A percentile compares a stretch with the other conserved stretches of the same genome.
These are phyloP conservation scores for Amiota minor DNA, from an alignment of 2,888 invertebrate genomes.

Conservation along the genomic window DNA sequence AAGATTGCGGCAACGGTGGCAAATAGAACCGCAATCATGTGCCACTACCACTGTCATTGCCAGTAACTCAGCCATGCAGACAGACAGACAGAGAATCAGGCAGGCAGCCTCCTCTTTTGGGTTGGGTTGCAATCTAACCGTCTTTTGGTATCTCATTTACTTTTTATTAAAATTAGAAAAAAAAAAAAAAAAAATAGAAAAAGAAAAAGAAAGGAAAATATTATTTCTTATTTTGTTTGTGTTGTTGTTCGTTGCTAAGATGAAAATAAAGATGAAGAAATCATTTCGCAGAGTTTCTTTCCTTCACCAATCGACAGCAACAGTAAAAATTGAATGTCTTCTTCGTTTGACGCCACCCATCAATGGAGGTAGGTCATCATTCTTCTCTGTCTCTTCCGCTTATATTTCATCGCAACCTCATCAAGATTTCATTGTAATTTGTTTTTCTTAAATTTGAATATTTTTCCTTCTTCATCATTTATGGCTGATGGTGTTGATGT, in stretches of 20 bases:
- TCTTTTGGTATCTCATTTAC: slow-evolving; percentile 57
- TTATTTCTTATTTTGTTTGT: no score
- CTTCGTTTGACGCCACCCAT: no score
- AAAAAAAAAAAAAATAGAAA: neutral
- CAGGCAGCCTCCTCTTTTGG: slow-evolving; percentile 17
- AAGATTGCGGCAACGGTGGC: slow-evolving; percentile 34
- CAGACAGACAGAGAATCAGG: neutral
- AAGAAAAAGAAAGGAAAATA: neutral
- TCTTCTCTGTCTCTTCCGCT: no score
- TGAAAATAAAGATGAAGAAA: neutral
- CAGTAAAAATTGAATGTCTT: neutral
- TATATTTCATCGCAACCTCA: no score
- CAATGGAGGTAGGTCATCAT: no score
- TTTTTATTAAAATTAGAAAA: slow-evolving; percentile 53
- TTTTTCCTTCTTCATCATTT: neutral
- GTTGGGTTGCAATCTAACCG: slow-evolving; percentile 42
- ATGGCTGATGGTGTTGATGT: neutral
- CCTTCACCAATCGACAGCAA: neutral
- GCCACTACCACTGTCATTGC: slow-evolving; percentile 28
- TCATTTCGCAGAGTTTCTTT: neutral
- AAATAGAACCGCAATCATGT: slow-evolving; percentile 22
- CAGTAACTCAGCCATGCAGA: neutral
- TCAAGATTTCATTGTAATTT: neutral
- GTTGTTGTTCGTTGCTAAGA: neutral
- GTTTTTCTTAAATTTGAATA: neutral